Conservation (phyloP, 2,888 invertebrate genomes). For the Melipona beecheii region DNA sequence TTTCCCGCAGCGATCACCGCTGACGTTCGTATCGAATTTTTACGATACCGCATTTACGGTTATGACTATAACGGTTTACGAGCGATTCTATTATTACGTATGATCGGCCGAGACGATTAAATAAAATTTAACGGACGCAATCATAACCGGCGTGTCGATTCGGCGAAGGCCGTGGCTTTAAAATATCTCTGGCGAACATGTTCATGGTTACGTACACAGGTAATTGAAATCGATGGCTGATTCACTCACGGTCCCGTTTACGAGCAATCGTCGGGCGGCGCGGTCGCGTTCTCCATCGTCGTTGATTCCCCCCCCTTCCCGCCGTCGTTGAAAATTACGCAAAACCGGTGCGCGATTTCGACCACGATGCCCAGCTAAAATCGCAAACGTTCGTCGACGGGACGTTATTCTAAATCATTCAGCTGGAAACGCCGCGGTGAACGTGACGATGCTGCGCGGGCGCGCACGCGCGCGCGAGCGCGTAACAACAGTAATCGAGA, state of each 20-base stretch:
- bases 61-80: conserved; percentile 30
- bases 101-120: conserved; percentile 34
- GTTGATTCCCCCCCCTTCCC: background rate
- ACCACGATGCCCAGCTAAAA: conserved; percentile 12
- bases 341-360: conserved; percentile 17
- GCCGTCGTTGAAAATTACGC: conserved; percentile 33
- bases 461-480: background rate
- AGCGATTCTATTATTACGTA: conserved; percentile 32
- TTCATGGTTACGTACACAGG: background rate
- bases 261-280: conserved; percentile 8
- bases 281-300: background rate
- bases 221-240: conserved; percentile 48
- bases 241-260: conserved; percentile 26
- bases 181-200: conserved; percentile 15
- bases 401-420: conserved; percentile 39
- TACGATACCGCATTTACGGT: conserved; percentile 27
- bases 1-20: background rate
- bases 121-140: conserved; percentile 53
- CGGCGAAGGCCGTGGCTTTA: conserved; percentile 13
- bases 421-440: conserved; percentile 21
- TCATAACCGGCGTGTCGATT: conserved; percentile 34
- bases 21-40: conserved; percentile 22
- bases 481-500: conserved; percentile 48
- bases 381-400: conserved; percentile 21
- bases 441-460: conserved; percentile 20